Evolutionary conservation across 2,888 invertebrate genomes (phyloP), one percentile per base, ranked within the genome.

Genomic region (Galerucella calmariensis): DNA sequence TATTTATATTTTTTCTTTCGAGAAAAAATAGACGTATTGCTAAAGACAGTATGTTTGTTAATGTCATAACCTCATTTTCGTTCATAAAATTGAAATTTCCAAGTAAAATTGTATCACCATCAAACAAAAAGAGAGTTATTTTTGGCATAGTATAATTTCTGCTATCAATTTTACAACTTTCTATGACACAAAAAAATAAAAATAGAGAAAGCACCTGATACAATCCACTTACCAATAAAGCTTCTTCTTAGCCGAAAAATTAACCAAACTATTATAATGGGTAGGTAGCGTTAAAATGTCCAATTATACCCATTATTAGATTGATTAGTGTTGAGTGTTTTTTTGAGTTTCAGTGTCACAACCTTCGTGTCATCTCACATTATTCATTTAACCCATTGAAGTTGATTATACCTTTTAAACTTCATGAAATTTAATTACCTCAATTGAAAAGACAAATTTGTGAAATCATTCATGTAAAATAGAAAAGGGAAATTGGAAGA

Each of bases 281-380:
- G 35, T 41, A 41, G 35, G 20, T 2, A 72, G 27, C 11, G 51
- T 65, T 53, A 65, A 73, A 51, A 61, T 69, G 41, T 20, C 6
- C 48, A 72, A 72, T 76, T 72, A 72, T 46, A 48, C 27, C 41
- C 67, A 71, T 71, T 72, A 74, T 72, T 9, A 46, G 59, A 68
- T 10, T 51, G 56, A 61, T 69, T 72, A 72, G 44, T 65, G 59
- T 62, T 56, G 41, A 48, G 11, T 56, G 53, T 56, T 41, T 41
- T 58, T 35, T 72, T 72, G 53, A 67, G 69, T 72, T 71, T 56
- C 69, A 76, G 72, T 69, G 72, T 74, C 72, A 58, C 27, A 62
- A 74, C 69, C 66, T 72, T 59, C 67, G 53, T 72, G 67, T 74
- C 69, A 41, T 41, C 8, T 41, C 35, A 71, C 10, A 41, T 56